Evolutionary conservation across 2,888 invertebrate genomes (phyloP).

Genomic region (Lasius platythorax): DNA sequence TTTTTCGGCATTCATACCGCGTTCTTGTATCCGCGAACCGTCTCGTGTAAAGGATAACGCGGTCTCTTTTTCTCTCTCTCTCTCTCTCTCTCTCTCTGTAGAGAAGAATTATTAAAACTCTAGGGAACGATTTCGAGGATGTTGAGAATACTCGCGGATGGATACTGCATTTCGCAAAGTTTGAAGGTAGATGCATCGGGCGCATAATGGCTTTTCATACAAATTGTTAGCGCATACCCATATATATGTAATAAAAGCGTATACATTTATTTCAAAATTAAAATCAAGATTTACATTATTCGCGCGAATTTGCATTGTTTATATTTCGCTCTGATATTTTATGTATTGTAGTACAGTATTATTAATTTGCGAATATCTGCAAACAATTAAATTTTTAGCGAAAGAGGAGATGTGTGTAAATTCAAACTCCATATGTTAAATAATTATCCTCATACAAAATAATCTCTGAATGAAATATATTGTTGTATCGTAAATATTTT

Average conservation of each 20-base stretch:
- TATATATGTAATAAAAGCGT: constrained; percentile 11
- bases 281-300: constrained; percentile 3
- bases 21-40: constrained; percentile 1
- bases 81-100: no score
- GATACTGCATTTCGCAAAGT: not conserved
- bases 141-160: constrained; percentile 3
- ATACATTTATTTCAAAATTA: not conserved
- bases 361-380: constrained; percentile 5
- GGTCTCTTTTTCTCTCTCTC: not conserved
- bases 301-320: not conserved
- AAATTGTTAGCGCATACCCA: not conserved
- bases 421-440: not conserved
- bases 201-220: not conserved
- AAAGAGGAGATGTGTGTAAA: not conserved
- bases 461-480: not conserved
- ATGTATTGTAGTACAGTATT: not conserved
- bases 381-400: constrained; percentile 14
- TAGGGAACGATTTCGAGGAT: not conserved
- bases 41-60: constrained; percentile 3
- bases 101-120: constrained; percentile 10
- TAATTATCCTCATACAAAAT: not conserved
- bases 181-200: not conserved
- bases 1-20: not conserved
- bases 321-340: constrained; percentile 14
- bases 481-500: not conserved